phyloP scores from a whole-genome alignment of 2,797 vertebrate species.

The Eospalax fontanierii region DNA sequence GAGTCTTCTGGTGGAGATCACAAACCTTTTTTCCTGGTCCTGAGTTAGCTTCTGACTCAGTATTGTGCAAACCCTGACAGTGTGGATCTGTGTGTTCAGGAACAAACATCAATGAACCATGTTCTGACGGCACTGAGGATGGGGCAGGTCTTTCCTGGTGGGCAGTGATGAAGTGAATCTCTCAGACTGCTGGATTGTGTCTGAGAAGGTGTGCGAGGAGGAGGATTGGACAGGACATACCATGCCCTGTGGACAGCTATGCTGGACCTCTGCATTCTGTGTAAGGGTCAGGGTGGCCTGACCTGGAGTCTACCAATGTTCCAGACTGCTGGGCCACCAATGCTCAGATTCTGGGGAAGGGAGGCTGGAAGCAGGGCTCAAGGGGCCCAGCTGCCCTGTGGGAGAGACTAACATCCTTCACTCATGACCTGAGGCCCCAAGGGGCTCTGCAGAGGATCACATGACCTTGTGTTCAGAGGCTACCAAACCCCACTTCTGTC shows the following conservation, averaged over 20 bases:
- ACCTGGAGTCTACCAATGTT: neutral
- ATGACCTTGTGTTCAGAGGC: neutral
- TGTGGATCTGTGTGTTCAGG: neutral
- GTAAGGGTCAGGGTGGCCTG: neutral
- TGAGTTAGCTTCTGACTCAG: neutral
- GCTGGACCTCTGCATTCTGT: constrained; percentile 20
- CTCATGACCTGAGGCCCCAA: neutral
- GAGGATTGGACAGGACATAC: neutral
- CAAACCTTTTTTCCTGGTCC: neutral
- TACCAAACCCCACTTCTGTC: neutral
- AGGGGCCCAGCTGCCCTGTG: neutral
- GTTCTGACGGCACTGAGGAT: constrained; percentile 33
- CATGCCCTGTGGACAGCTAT: neutral
- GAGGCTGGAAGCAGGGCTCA: neutral
- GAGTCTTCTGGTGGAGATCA: neutral
- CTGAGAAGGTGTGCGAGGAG: constrained; percentile 9
- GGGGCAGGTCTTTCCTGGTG: neutral
- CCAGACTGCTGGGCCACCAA: neutral
- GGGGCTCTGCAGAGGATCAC: neutral
- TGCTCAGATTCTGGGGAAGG: neutral
- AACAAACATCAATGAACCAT: neutral
- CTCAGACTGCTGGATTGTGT: neutral
- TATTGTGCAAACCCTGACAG: neutral
- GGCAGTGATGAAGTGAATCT: neutral
- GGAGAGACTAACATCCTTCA: neutral